Evolutionary conservation across 37 sponge, comb jelly and placozoan genomes (phyloP).

Genomic region (Tethya wilhelma): DNA sequence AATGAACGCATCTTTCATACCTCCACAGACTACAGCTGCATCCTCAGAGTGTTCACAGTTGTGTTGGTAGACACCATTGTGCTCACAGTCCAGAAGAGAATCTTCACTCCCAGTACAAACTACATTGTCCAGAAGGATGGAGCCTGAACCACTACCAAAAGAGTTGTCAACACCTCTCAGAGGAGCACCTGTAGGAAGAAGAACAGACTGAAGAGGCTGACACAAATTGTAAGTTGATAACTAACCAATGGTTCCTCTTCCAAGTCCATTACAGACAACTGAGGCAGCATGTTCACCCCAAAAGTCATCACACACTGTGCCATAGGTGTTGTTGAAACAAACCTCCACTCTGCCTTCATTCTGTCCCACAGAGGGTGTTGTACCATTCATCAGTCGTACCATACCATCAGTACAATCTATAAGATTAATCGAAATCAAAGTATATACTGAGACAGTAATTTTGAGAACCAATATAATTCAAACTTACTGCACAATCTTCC

Average conservation of each 20-base stretch:
- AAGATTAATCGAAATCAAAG: no score
- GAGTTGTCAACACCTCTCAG: constrained; percentile 14
- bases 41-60: constrained; percentile 65
- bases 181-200: background rate
- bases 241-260: no score
- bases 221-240: no score
- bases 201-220: no score
- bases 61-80: background rate
- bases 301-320: constrained; percentile 38
- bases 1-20: no score
- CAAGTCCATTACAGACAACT: constrained; percentile 21
- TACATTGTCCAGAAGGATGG: constrained; percentile 38
- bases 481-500: constrained; percentile 17
- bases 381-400: constrained; percentile 25
- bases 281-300: constrained; percentile 24
- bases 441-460: no score
- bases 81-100: constrained; percentile 17
- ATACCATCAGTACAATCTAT: constrained; percentile 31
- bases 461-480: no score
- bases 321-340: constrained; percentile 34
- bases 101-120: constrained; percentile 34
- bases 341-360: constrained; percentile 26
- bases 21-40: constrained; percentile 56
- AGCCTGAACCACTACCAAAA: constrained; percentile 20
- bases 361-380: background rate